Conservation (phyloP, 2,888 invertebrate species). For the Calameuta pallipes region DNA sequence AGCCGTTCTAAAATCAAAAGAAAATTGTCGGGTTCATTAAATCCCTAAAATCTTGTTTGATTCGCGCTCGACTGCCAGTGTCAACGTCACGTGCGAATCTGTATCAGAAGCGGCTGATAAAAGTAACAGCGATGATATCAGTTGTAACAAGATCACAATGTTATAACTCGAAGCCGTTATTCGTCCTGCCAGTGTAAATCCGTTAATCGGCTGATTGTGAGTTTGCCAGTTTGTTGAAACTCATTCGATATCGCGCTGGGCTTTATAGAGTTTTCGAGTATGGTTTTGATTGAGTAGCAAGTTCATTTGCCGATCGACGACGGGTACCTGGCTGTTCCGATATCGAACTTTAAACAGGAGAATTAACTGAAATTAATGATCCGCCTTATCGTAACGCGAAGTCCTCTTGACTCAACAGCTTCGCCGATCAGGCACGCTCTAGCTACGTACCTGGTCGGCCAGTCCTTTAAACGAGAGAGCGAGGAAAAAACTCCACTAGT, state of each 20-base stretch:
- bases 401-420: not conserved
- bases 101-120: not conserved
- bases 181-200: not conserved
- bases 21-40: no score
- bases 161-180: not conserved
- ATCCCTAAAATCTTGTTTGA: no score
- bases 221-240: not conserved
- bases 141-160: not conserved
- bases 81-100: not conserved
- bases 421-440: not conserved
- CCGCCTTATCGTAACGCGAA: not conserved
- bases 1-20: not conserved
- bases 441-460: not conserved
- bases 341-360: slow-evolving; percentile 1
- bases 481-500: not conserved
- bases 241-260: not conserved
- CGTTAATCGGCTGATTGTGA: not conserved
- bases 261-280: not conserved
- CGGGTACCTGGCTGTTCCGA: not conserved
- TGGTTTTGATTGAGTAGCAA: not conserved
- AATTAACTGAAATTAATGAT: not conserved
- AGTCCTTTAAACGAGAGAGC: not conserved
- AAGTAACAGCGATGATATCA: not conserved
- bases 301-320: not conserved
- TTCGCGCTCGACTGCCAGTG: not conserved